A percentile compares a stretch with the other conserved stretches of the same genome.
Evolutionary conservation across 1,140 invertebrate species (phyloP).

Genomic region (Drosophila serrata): DNA sequence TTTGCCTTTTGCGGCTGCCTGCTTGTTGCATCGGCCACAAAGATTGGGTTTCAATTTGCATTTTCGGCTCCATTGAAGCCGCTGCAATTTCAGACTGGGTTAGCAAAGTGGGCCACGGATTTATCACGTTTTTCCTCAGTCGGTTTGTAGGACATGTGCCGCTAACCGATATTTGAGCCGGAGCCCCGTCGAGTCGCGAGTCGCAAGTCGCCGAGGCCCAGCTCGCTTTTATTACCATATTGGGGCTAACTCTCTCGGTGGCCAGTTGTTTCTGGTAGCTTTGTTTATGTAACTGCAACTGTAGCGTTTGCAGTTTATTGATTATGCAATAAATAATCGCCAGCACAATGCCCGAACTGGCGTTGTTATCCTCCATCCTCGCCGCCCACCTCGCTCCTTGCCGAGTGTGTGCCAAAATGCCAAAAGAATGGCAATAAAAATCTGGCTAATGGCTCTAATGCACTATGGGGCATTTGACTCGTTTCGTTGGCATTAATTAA

Average conservation of each 20-base stretch:
- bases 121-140: slow-evolving; percentile 77
- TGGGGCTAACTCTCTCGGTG: slow-evolving; percentile 73
- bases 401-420: slow-evolving; percentile 46
- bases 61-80: slow-evolving; percentile 78
- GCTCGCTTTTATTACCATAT: slow-evolving; percentile 77
- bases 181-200: slow-evolving; percentile 9
- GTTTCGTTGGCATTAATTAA: too few relatives aligned
- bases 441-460: slow-evolving; percentile 65
- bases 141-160: slow-evolving; percentile 83
- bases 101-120: slow-evolving; percentile 74
- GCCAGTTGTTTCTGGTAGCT: slow-evolving; percentile 62
- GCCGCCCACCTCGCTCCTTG: neutral
- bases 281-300: slow-evolving; percentile 79
- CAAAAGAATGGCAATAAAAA: slow-evolving; percentile 72
- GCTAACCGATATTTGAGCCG: slow-evolving; percentile 75
- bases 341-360: slow-evolving; percentile 59
- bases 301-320: slow-evolving; percentile 79
- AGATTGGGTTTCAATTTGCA: slow-evolving; percentile 83
- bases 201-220: slow-evolving; percentile 19
- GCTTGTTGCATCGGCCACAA: slow-evolving; percentile 45
- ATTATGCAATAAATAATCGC: slow-evolving; percentile 82
- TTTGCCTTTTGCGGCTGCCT: slow-evolving; percentile 14
- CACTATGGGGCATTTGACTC: too few relatives aligned
- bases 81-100: slow-evolving; percentile 68
- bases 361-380: slow-evolving; percentile 50